Base-by-base conservation (phyloP, 1,140 invertebrate species). In the Pinna nobilis region DNA sequence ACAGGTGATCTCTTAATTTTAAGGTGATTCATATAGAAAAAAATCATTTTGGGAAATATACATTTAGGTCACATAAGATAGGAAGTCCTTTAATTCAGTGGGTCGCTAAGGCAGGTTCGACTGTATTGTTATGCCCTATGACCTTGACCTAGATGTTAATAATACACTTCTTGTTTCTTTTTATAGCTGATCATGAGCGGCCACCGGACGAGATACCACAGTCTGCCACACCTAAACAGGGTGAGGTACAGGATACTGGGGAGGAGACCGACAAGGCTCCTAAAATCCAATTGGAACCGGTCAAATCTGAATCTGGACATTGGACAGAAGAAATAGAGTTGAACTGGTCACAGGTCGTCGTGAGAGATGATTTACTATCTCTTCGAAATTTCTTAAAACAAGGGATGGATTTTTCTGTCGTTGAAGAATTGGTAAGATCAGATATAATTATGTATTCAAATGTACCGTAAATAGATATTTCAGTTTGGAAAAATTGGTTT, bases 381-480 rank as follows among this genome's bases (percentile, higher is more conserved):
- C 76, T 88, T 18, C 76, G 86, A 65, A 83, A 87, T 65, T 88
- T 88, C 73, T 82, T 88, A 47, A 85, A 84, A 41, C 76, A 84
- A 57, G 85, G 86, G 41, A 86, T 87, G 83, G 76, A 85, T 28
- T 77, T 87, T 18, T 72, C 77, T 49, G 80, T 88, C 3, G 65
- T 86, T 5, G 86, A 87, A 64, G 80, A 88, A 84, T 68, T 87
- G 82, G 86, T 88, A 70, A 70, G 74, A 64, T 7, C 53, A 33
- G 25, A 25, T 61, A 25, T 57, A 13, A 4, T 13, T 57, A 13
- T 51, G 1, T 23, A 18, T 23, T 7, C 1, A 51, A 23, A n/a
- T n/a, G n/a, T n/a, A n/a, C n/a, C n/a, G n/a, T n/a, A n/a, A n/a
- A n/a, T n/a, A n/a, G n/a, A n/a, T n/a, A n/a, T n/a, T n/a, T n/a